Evolutionary conservation across 2,888 invertebrate species (phyloP).

Genomic region (Siphonodentalium dalli): DNA sequence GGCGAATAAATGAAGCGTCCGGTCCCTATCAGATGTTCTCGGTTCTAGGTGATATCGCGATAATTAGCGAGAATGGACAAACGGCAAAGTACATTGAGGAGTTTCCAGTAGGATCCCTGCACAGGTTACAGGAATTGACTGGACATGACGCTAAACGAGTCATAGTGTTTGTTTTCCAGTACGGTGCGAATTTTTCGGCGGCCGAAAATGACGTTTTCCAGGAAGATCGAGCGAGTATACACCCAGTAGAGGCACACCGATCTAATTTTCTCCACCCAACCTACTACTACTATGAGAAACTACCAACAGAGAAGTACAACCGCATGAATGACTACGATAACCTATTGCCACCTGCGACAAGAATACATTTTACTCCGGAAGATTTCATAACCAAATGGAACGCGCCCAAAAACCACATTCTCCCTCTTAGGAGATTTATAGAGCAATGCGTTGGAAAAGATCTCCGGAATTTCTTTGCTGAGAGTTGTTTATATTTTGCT

Average conservation of each 20-base stretch:
- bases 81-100: slow-evolving; percentile 61
- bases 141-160: slow-evolving; percentile 53
- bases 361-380: slow-evolving; percentile 66
- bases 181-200: slow-evolving; percentile 65
- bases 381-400: slow-evolving; percentile 66
- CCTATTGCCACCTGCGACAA: slow-evolving; percentile 61
- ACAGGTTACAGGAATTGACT: slow-evolving; percentile 51
- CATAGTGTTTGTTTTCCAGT: slow-evolving; percentile 63
- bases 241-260: slow-evolving; percentile 61
- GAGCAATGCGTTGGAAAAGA: slow-evolving; percentile 50
- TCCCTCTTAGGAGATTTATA: slow-evolving; percentile 61
- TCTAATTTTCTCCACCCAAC: slow-evolving; percentile 68
- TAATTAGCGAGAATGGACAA: slow-evolving; percentile 54
- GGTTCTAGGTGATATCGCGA: slow-evolving; percentile 63
- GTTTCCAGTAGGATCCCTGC: slow-evolving; percentile 63
- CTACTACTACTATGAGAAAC: slow-evolving; percentile 63
- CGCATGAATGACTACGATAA: slow-evolving; percentile 31
- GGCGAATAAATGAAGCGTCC: slow-evolving; percentile 66
- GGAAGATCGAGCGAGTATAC: slow-evolving; percentile 62
- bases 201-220: slow-evolving; percentile 65
- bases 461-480: slow-evolving; percentile 54
- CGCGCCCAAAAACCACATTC: slow-evolving; percentile 59
- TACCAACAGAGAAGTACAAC: slow-evolving; percentile 59
- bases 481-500: slow-evolving; percentile 57
- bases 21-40: slow-evolving; percentile 67